Percentiles rank a stretch among this genome's conserved stretches.
Conservation (phyloP, 2,888 invertebrate species). For the Mayetiola destructor region DNA sequence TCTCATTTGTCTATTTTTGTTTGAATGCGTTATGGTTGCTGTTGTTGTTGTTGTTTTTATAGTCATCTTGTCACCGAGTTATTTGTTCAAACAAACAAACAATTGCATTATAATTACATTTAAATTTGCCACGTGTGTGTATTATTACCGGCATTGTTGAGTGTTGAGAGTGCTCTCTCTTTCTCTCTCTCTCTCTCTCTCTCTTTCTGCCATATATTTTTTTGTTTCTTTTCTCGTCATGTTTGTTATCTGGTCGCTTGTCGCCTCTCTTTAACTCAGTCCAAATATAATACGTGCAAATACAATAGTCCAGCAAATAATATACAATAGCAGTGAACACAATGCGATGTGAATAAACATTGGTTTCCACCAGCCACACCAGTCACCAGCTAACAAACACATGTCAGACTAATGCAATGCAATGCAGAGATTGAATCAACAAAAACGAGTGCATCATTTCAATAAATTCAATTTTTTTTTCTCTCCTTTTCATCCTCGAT, state of each 20-base stretch:
- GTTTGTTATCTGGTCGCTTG: neutral
- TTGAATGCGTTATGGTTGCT: too few species aligned
- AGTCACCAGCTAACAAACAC: too few species aligned
- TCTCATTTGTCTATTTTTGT: too few species aligned
- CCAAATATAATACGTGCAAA: neutral
- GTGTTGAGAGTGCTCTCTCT: too few species aligned
- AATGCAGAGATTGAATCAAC: neutral
- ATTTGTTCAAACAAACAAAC: slow-evolving; percentile 11
- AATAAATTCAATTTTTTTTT: slow-evolving; percentile 2
- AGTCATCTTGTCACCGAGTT: too few species aligned
- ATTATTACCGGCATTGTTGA: neutral
- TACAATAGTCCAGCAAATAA: slow-evolving; percentile 9
- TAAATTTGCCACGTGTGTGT: slow-evolving; percentile 11
- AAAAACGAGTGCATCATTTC: neutral
- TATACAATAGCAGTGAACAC: neutral
- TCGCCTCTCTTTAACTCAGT: too few species aligned
- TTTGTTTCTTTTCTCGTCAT: neutral
- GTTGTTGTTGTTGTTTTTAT: too few species aligned
- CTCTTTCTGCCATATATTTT: too few species aligned
- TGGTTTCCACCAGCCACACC: neutral
- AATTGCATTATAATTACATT: slow-evolving; percentile 10
- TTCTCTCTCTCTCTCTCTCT: too few species aligned
- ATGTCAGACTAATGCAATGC: too few species aligned
- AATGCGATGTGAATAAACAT: neutral
- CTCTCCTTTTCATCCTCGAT: neutral